Evolutionary conservation across 2,113 vertebrate genomes (phyloP).

Genomic region (Lampris megalopsis): DNA sequence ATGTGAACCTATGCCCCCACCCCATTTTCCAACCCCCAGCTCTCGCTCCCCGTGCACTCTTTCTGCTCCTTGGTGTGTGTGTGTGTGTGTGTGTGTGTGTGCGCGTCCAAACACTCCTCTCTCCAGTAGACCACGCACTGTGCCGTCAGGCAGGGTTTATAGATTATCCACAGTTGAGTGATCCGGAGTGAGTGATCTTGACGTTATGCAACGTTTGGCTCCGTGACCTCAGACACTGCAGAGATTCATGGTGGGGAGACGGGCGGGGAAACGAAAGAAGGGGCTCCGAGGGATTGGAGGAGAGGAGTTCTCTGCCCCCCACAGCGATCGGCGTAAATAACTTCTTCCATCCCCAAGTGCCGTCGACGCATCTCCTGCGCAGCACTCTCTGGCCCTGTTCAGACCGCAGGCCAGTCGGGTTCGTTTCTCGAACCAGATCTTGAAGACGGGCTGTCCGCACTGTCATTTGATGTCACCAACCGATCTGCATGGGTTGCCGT

Average conservation of each 20-base stretch:
- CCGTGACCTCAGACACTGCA: slow-evolving; percentile 64
- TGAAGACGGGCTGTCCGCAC: too few relatives aligned
- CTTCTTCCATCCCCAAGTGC: slow-evolving; percentile 3
- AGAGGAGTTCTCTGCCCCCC: slow-evolving; percentile 11
- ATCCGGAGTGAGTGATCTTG: slow-evolving; percentile 56
- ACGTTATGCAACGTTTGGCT: slow-evolving; percentile 58
- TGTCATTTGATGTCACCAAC: too few relatives aligned
- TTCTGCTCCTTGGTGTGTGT: too few relatives aligned
- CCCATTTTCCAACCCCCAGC: too few relatives aligned
- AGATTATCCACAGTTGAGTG: slow-evolving; percentile 37
- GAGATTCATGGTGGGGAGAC: slow-evolving; percentile 27
- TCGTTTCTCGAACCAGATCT: too few relatives aligned
- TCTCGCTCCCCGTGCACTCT: too few relatives aligned
- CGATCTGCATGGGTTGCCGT: too few relatives aligned
- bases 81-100: too few relatives aligned
- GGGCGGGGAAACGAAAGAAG: slow-evolving; percentile 1
- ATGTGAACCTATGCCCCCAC: too few relatives aligned
- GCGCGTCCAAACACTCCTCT: not conserved
- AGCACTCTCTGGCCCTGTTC: not conserved
- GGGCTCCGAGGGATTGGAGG: not conserved
- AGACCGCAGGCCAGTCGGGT: too few relatives aligned
- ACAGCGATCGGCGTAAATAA: slow-evolving; percentile 40
- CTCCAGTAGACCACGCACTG: slow-evolving; percentile 18
- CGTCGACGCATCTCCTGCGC: slow-evolving; percentile 26
- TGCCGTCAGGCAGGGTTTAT: slow-evolving; percentile 19